Evolutionary conservation across 2,888 invertebrate species (phyloP).

Genomic region (Zootermopsis nevadensis): DNA sequence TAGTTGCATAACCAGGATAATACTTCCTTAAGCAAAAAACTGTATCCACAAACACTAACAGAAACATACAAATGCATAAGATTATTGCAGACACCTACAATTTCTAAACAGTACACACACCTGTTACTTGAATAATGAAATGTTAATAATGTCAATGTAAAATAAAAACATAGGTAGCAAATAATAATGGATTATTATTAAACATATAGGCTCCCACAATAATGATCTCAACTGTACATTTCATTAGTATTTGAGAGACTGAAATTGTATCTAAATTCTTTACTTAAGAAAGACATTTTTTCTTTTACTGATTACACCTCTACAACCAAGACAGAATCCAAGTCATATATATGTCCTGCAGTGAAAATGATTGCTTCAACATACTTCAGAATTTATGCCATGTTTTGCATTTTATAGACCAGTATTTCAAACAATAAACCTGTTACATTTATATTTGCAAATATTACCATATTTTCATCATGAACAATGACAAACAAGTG

Average conservation of each 20-base stretch:
- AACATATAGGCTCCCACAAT: not conserved
- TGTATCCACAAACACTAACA: not conserved
- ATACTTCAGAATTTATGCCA: not conserved
- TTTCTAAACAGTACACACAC: not conserved
- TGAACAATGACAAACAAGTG: constrained; percentile 23
- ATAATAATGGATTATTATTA: not conserved
- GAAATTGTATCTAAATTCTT: not conserved
- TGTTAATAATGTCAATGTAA: not conserved
- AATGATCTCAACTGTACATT: not conserved
- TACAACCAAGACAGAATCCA: not conserved
- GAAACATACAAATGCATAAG: constrained; percentile 1
- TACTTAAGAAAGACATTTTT: not conserved
- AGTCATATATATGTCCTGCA: not conserved
- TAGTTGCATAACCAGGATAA: not conserved
- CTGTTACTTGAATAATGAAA: too few species aligned
- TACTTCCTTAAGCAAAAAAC: not conserved
- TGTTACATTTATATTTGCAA: not conserved
- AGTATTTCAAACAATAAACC: not conserved
- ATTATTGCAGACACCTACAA: not conserved
- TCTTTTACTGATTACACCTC: not conserved
- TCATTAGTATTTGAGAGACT: not conserved
- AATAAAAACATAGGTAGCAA: not conserved
- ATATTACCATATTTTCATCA: not conserved
- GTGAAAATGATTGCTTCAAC: not conserved
- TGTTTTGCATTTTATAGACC: not conserved